Conservation (phyloP, 2,113 vertebrate species). For the Urocolius indicus region DNA sequence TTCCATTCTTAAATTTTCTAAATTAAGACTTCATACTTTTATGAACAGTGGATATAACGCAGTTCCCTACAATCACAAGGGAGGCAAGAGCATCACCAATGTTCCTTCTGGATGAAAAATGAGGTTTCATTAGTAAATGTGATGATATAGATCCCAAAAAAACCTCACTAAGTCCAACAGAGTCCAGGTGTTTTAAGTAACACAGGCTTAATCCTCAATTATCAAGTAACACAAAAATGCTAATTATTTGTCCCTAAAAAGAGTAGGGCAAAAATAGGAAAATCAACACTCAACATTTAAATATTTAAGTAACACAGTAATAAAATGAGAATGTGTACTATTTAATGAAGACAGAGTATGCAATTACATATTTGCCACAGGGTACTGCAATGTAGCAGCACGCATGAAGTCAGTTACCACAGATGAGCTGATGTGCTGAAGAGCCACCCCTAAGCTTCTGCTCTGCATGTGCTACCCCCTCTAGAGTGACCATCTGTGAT, state of each 20-base stretch:
- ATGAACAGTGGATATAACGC: not conserved
- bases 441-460: not conserved
- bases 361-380: not conserved
- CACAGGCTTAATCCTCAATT: not conserved
- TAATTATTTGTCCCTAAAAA: not conserved
- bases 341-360: not conserved
- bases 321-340: not conserved
- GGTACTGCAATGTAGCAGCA: not conserved
- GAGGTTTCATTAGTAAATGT: not conserved
- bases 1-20: not conserved
- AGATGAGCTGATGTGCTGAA: not conserved
- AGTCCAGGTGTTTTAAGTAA: not conserved
- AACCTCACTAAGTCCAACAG: not conserved
- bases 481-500: constrained; percentile 35
- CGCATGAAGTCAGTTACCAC: not conserved
- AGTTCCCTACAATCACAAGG: not conserved
- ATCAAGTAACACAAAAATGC: not conserved
- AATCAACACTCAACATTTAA: not conserved
- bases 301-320: not conserved
- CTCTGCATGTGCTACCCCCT: not conserved
- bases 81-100: not conserved
- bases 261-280: not conserved
- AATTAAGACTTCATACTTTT: not conserved
- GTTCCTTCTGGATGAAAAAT: not conserved
- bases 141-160: not conserved